Evolutionary conservation across 2,888 invertebrate genomes (phyloP), one percentile per base, ranked within the genome.

Genomic region (Hecatera dysodea): DNA sequence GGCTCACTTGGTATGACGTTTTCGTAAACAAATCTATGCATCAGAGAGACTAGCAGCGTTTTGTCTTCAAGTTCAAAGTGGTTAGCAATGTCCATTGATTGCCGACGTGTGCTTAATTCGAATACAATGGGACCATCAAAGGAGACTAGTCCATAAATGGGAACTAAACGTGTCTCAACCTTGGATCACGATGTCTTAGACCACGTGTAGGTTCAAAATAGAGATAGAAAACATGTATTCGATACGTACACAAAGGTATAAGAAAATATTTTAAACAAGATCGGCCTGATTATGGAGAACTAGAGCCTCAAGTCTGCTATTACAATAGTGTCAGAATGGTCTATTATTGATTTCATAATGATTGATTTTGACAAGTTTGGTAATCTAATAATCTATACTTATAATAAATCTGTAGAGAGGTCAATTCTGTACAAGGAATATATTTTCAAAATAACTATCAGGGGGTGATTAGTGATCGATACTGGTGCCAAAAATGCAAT

Each of bases 61-160:
- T 24, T 59, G 22, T 29, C 59, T 55, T 64, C 63, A 67, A 78
- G 67, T 55, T 67, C 63, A 64, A 67, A 64, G 59, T 42, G 42
- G 59, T 67, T 55, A 56, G 15, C 44, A 36, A 46, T 53, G 70
- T 62, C 64, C 50, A 67, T 50, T 50, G 56, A 72, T 79, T 61
- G 53, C 9, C 19, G 55, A 50, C 50, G 44, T 39, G 8, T 62
- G 39, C 61, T 67, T 56, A 67, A 72, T 67, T 76, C 8, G 67
- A 80, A 80, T 65, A 79, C 78, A 79, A 79, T 76, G 50, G 78
- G 52, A 60, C 55, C 29, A 77, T 76, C 57, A 72, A 69, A 61
- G 52, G n/a, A 19, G 56, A 59, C 15, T 55, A 2, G 42, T 66
- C 48, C 56, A 56, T 67, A 64, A 70, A 66, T 70, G 56, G 70